Evolutionary conservation across 1,140 invertebrate species (phyloP).

Genomic region (Piezodorus guildinii): DNA sequence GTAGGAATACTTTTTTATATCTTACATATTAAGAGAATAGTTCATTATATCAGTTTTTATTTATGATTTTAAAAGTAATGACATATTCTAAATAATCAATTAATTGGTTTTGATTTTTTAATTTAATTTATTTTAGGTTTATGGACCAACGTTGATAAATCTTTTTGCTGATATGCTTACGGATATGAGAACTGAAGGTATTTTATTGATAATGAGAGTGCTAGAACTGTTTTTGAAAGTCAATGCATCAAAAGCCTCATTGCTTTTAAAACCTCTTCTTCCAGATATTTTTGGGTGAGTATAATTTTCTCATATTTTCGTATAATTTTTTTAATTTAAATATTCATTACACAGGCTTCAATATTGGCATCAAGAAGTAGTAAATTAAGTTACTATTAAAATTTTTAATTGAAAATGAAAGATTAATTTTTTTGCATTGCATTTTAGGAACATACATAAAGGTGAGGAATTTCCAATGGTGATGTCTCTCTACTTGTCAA

Average conservation of each 20-base stretch:
- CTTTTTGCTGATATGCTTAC: constrained; percentile 55
- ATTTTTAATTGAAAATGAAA: too few species aligned
- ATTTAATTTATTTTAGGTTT: constrained; percentile 31
- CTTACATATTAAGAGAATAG: too few species aligned
- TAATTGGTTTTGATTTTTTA: too few species aligned
- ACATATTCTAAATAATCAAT: too few species aligned
- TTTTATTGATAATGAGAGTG: constrained; percentile 57
- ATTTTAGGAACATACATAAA: constrained; percentile 46
- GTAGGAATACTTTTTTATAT: too few species aligned
- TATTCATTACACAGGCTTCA: too few species aligned
- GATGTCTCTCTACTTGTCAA: constrained; percentile 61
- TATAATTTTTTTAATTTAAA: too few species aligned
- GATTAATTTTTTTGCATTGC: not conserved
- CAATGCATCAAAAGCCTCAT: constrained; percentile 46
- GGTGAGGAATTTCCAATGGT: constrained; percentile 57
- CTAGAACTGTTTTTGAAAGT: constrained; percentile 58
- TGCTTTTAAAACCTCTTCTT: constrained; percentile 52
- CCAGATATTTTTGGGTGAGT: constrained; percentile 53
- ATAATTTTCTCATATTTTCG: not conserved
- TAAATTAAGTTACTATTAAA: too few species aligned
- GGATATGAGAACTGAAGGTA: constrained; percentile 69
- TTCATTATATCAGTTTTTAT: too few species aligned
- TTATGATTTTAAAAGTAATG: too few species aligned
- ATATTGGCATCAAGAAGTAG: too few species aligned
- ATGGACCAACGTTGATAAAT: constrained; percentile 52